Evolutionary conservation across 2,888 invertebrate species (phyloP), one percentile per base, ranked within the genome.

Genomic region (Nomada flava): DNA sequence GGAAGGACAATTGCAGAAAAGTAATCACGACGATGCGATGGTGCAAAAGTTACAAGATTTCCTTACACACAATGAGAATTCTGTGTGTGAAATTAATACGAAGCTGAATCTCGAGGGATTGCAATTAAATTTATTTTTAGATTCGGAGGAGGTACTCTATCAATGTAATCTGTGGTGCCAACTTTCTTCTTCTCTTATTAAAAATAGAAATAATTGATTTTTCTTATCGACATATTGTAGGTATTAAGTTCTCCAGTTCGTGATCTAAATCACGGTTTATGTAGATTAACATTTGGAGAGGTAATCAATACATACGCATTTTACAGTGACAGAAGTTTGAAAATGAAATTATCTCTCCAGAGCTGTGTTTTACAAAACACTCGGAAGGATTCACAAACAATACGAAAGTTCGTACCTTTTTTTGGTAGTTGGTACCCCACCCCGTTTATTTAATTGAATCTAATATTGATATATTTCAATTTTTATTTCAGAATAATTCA

Each of bases 1-100:
- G 10, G 59, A 71, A 3, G 55, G 18, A 0, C 59, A 47, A 4
- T 13, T 53, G 9, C 65, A 47, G 9, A 72, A 52, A 65, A 47
- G 47, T 9, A 47, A 36, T n/a, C 79, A 77, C 2, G 94, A 95
- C 9, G 96, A 96, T 69, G 92, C 94, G 0, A 94, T 95, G 10
- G 96, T 97, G 0, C 95, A 95, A 89, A 96, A 96, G 88, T 92
- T 97, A 0, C 96, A 97, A 93, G 96, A 96, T 1, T 97, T 97
- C 92, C 96, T 97, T 87, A 96, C 96, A 15, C 96, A 96, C 89
- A 95, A 95, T 64, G 96, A 96, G 86, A 95, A 91, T 69, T 87
- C 90, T 0, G 76, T 90, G 42, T 91, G 92, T 53, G 92, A 92
- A 86, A 82, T 92, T 4, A 91, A 90, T 55, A 87, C 92, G 59